Evolutionary conservation across 2,888 invertebrate species (phyloP).

Genomic region (Electrophaes corylata): DNA sequence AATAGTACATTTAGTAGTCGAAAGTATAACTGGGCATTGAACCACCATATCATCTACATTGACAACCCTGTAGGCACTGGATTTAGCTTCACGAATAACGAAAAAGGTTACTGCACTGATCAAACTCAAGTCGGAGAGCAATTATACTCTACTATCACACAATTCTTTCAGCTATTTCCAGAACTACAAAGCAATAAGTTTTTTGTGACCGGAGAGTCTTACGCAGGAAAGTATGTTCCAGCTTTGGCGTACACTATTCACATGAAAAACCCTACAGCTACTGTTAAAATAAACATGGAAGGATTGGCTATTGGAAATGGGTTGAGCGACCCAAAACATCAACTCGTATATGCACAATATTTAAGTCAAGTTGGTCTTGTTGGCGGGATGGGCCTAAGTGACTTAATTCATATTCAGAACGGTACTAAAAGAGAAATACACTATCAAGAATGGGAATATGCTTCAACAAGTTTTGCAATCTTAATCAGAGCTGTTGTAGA

Average conservation of each 20-base stretch:
- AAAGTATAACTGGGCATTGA: conserved; percentile 90
- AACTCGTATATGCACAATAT: conserved; percentile 90
- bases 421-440: too few species aligned
- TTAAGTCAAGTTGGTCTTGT: conserved; percentile 90
- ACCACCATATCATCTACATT: conserved; percentile 92
- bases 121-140: conserved; percentile 92
- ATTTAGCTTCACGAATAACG: conserved; percentile 92
- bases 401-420: too few species aligned
- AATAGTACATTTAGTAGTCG: conserved; percentile 79
- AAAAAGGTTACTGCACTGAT: conserved; percentile 90
- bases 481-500: too few species aligned
- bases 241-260: too few species aligned
- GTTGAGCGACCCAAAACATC: conserved; percentile 90
- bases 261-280: conserved; percentile 84
- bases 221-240: too few species aligned
- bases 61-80: conserved; percentile 97
- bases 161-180: too few species aligned
- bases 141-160: conserved; percentile 89
- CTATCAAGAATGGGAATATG: too few species aligned
- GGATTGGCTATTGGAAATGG: conserved; percentile 92
- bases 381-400: too few species aligned
- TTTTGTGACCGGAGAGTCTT: too few species aligned
- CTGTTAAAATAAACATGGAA: conserved; percentile 89
- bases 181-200: too few species aligned
- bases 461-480: too few species aligned